Base-by-base conservation (phyloP, 2,888 invertebrate species). In the Agrenia bidenticulata region DNA sequence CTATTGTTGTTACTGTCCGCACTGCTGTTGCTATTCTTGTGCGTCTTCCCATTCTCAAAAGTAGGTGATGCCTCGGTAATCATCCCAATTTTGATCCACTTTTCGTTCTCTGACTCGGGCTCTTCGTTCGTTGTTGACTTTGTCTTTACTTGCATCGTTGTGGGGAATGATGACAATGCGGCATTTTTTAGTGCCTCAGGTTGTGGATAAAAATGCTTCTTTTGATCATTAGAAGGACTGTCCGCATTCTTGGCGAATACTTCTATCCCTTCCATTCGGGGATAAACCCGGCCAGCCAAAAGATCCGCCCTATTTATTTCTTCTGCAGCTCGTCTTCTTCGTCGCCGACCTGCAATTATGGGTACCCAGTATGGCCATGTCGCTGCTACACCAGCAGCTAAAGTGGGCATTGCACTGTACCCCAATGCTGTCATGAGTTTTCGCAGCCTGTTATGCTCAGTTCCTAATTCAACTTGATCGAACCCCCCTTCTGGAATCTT, bases 1-100 rank as follows among this genome's bases (percentile, higher is more conserved):
- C 63, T 65, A 64, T 66, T 70, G 68, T 69, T 69, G 59, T 49
- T 64, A 42, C 37, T 53, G 19, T 27, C 4, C 9, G 26, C 55
- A 54, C 17, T 50, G 26, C 39, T 32, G 61, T 53, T 49, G 61
- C 59, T 60, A 42, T 63, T 56, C 32, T 57, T 45, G 54, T 39
- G 49, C 24, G 53, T 49, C 27, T 39, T 42, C 51, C 63, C 57
- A 50, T 64, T 60, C 17, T 41, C 63, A 54, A 63, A 70, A 68
- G 73, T 68, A 68, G 72, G 72, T 69, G 69, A 69, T 59, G 64
- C 55, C 50, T 65, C 64, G 39, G 74, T 74, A 70, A 76, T 73
- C 66, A 73, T 72, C 70, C 73, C 73, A 72, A 76, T 73, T 76
- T 73, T 76, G 76, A 74, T 76, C 76, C 76, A 76, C 73, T 76